A percentile compares a stretch with the other conserved stretches of the same genome.
Evolutionary conservation across 2,113 vertebrate genomes (phyloP).

Genomic region (Tragulus kanchil): DNA sequence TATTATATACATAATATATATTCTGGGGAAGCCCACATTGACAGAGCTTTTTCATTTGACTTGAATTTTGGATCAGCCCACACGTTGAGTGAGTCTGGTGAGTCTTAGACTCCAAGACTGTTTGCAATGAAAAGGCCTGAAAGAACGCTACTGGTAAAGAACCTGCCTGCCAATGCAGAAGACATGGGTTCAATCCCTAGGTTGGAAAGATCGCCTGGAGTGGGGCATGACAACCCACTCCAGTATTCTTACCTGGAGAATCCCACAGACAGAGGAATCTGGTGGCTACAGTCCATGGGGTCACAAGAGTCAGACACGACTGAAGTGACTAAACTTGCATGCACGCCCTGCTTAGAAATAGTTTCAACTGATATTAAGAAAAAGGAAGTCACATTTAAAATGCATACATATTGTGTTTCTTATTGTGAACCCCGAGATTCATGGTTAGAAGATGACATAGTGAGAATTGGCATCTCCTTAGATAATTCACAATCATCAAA

Average conservation of each 20-base stretch:
- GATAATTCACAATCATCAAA: not conserved
- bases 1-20: no score
- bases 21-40: conserved; percentile 35
- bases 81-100: conserved; percentile 39
- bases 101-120: conserved; percentile 47
- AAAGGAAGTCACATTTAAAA: no score
- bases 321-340: fast-evolving
- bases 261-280: not conserved
- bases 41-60: conserved; percentile 26
- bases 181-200: not conserved
- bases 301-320: fast-evolving
- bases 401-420: no score
- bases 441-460: not conserved
- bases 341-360: not conserved
- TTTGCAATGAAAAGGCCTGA: conserved; percentile 47
- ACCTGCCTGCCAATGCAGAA: not conserved
- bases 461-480: conserved; percentile 18
- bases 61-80: conserved; percentile 60
- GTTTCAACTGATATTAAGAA: no score
- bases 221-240: not conserved
- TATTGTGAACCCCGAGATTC: no score
- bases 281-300: not conserved
- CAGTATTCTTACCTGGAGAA: not conserved
- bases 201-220: not conserved
- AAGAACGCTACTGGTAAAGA: not conserved